Conservation (phyloP, 30 jellyfish, hydroid and myxozoan genomes). For the Cassiopea xamachana region DNA sequence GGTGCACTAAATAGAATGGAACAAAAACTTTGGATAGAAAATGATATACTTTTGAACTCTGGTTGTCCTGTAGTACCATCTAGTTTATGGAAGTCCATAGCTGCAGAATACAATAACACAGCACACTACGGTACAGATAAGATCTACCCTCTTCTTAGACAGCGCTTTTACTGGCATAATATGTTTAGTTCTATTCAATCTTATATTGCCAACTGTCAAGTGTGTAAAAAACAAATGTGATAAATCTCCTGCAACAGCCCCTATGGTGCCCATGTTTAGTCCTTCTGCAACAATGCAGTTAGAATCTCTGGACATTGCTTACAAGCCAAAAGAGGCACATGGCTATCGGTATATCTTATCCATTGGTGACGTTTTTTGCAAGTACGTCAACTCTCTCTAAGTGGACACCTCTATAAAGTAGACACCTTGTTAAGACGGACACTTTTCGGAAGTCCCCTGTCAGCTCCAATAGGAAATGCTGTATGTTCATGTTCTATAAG, state of each 20-base stretch:
- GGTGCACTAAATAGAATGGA: neutral
- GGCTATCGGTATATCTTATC: too few relatives aligned
- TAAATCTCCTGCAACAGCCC: neutral
- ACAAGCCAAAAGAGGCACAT: too few relatives aligned
- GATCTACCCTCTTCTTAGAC: neutral
- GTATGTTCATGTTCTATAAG: too few relatives aligned
- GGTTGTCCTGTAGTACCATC: neutral
- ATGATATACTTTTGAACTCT: neutral
- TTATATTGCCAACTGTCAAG: neutral
- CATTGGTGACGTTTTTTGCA: too few relatives aligned
- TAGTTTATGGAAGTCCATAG: neutral
- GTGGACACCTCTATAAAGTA: too few relatives aligned
- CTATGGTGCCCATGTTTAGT: neutral
- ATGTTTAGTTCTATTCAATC: neutral
- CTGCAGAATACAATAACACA: neutral
- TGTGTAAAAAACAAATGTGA: neutral
- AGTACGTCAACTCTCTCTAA: too few relatives aligned
- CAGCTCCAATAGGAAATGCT: too few relatives aligned
- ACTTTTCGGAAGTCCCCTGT: too few relatives aligned
- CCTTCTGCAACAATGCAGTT: neutral
- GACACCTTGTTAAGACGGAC: too few relatives aligned
- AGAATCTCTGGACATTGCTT: too few relatives aligned
- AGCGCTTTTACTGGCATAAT: neutral
- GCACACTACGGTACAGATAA: neutral
- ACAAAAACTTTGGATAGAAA: neutral